phyloP scores from a whole-genome alignment of 2,888 invertebrate species.

The Glyphotaelius pellucidus region DNA sequence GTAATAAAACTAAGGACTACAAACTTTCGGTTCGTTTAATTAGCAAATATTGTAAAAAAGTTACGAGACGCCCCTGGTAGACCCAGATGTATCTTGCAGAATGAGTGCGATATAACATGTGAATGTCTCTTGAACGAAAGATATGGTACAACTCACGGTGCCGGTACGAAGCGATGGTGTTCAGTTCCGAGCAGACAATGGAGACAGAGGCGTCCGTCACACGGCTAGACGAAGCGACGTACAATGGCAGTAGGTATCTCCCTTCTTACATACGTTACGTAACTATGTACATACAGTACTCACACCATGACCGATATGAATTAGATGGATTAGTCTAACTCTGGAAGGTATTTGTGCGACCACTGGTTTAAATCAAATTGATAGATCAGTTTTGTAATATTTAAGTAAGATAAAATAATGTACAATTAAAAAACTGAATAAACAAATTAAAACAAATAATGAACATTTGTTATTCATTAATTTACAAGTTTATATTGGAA shows the following conservation, averaged over 20 bases:
- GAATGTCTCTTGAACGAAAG: neutral
- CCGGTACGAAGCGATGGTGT: slow-evolving; percentile 2
- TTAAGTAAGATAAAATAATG: too few species aligned
- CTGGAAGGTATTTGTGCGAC: neutral
- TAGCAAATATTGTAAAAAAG: neutral
- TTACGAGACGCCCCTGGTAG: too few species aligned
- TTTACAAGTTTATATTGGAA: too few species aligned
- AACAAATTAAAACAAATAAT: too few species aligned
- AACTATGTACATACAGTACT: too few species aligned
- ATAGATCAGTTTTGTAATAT: too few species aligned
- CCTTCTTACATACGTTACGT: neutral
- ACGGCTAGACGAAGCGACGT: neutral
- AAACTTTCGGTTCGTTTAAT: neutral
- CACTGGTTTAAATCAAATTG: neutral
- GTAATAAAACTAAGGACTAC: too few species aligned
- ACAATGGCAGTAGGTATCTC: neutral
- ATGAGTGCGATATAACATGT: neutral
- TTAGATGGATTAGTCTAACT: neutral
- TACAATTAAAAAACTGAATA: too few species aligned
- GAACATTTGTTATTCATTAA: too few species aligned
- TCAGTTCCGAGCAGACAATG: neutral
- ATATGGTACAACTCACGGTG: neutral
- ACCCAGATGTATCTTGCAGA: neutral
- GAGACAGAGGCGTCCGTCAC: neutral
- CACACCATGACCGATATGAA: neutral